Evolutionary conservation across 2,888 invertebrate species (phyloP).

Genomic region (Eulithis prunata): DNA sequence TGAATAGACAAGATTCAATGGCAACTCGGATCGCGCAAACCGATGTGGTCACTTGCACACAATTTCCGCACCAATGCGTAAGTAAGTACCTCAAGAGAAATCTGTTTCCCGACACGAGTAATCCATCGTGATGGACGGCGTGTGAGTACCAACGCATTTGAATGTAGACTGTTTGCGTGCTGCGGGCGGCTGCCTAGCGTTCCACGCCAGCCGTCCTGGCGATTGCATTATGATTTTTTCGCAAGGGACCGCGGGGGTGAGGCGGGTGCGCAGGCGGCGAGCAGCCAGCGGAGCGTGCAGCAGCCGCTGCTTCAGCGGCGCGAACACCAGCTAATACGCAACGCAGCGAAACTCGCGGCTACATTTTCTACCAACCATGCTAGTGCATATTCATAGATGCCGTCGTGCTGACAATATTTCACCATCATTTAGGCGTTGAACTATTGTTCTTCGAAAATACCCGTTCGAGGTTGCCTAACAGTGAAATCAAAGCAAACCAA

Average conservation of each 20-base stretch:
- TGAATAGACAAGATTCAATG: conserved; percentile 75
- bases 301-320: conserved; percentile 67
- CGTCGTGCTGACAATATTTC: conserved; percentile 25
- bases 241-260: conserved; percentile 81
- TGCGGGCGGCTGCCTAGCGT: conserved; percentile 75
- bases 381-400: conserved; percentile 46
- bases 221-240: conserved; percentile 84
- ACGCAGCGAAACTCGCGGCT: conserved; percentile 71
- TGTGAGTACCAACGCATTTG: conserved; percentile 82
- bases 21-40: conserved; percentile 65
- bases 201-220: conserved; percentile 82
- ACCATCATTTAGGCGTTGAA: conserved; percentile 13
- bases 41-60: conserved; percentile 53
- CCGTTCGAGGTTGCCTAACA: conserved; percentile 3
- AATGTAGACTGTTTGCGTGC: conserved; percentile 82
- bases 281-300: conserved; percentile 78
- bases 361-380: conserved; percentile 40
- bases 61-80: conserved; percentile 66
- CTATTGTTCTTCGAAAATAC: conserved; percentile 10
- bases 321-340: conserved; percentile 45
- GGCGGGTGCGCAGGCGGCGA: conserved; percentile 61
- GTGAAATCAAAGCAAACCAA: conserved; percentile 9
- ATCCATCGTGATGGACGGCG: conserved; percentile 82
- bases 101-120: conserved; percentile 75
- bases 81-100: conserved; percentile 73